Conservation (phyloP, 2,113 vertebrate species). For the Pao palembangensis region DNA sequence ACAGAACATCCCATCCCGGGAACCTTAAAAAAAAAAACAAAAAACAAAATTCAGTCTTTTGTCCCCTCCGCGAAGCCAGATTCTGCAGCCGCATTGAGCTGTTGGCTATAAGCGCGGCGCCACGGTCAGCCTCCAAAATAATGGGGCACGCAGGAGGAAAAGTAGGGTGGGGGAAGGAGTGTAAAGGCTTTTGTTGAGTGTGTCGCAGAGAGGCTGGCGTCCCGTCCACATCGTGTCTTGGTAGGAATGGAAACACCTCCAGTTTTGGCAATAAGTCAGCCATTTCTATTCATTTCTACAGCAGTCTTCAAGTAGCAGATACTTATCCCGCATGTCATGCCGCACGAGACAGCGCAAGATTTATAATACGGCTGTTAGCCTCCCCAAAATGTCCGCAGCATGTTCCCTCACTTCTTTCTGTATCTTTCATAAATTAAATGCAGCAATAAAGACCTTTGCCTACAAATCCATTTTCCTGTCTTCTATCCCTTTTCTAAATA, state of each 20-base stretch:
- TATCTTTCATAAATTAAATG: constrained; percentile 54
- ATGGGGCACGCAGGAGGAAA: constrained; percentile 15
- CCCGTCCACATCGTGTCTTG: constrained; percentile 38
- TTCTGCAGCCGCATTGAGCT: constrained; percentile 63
- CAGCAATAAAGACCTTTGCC: constrained; percentile 40
- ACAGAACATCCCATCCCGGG: constrained; percentile 37
- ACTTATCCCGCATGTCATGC: constrained; percentile 61
- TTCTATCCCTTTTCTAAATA: not conserved
- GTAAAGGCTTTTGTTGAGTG: constrained; percentile 37
- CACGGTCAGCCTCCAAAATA: constrained; percentile 61
- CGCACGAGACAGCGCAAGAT: not conserved
- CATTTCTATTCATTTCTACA: constrained; percentile 42
- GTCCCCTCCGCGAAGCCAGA: constrained; percentile 59
- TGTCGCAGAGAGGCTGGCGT: constrained; percentile 50
- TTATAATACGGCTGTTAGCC: constrained; percentile 37
- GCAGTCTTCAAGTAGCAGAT: constrained; percentile 47
- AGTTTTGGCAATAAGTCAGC: constrained; percentile 51
- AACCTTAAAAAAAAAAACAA: constrained; percentile 57
- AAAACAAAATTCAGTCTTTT: constrained; percentile 48
- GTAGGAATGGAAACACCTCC: constrained; percentile 61
- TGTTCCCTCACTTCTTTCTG: constrained; percentile 29
- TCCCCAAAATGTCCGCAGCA: constrained; percentile 30
- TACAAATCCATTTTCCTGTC: not conserved
- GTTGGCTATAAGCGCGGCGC: constrained; percentile 69
- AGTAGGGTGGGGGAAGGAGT: constrained; percentile 1